phyloP scores from a whole-genome alignment of 2,888 invertebrate species.

The Drosophila maculinotata region DNA sequence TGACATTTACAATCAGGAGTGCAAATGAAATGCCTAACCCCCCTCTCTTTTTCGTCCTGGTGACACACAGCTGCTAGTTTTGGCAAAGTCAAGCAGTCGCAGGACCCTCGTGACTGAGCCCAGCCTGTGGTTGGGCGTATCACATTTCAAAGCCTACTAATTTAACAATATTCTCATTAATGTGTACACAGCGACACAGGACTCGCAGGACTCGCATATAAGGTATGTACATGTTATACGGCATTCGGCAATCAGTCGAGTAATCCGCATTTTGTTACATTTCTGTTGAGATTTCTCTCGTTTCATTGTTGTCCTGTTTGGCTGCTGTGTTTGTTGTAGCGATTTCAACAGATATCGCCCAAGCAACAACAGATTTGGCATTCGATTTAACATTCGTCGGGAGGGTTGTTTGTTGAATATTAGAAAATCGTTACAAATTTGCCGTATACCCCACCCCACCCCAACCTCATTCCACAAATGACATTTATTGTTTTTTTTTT shows the following conservation, averaged over 20 bases:
- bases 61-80: slow-evolving; percentile 70
- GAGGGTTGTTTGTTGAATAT: slow-evolving; percentile 80
- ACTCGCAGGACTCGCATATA: slow-evolving; percentile 11
- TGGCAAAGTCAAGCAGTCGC: slow-evolving; percentile 64
- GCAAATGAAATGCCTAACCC: slow-evolving; percentile 35
- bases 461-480: slow-evolving; percentile 18
- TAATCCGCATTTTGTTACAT: slow-evolving; percentile 82
- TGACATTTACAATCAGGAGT: slow-evolving; percentile 57
- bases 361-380: slow-evolving; percentile 40
- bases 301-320: slow-evolving; percentile 38
- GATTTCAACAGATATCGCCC: slow-evolving; percentile 78
- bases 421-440: slow-evolving; percentile 84
- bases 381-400: slow-evolving; percentile 17
- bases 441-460: no score
- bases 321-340: slow-evolving; percentile 66
- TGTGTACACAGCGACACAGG: slow-evolving; percentile 73
- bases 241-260: slow-evolving; percentile 34
- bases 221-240: no score
- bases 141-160: slow-evolving; percentile 84
- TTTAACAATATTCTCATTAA: slow-evolving; percentile 85
- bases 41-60: background rate
- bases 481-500: slow-evolving; percentile 63
- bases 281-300: slow-evolving; percentile 51
- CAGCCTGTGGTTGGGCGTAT: slow-evolving; percentile 81
- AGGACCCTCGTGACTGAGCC: slow-evolving; percentile 51